Percentiles rank a stretch among this genome's conserved stretches.
Evolutionary conservation across 2,113 vertebrate species (phyloP).

Genomic region (Pleuronectes platessa): DNA sequence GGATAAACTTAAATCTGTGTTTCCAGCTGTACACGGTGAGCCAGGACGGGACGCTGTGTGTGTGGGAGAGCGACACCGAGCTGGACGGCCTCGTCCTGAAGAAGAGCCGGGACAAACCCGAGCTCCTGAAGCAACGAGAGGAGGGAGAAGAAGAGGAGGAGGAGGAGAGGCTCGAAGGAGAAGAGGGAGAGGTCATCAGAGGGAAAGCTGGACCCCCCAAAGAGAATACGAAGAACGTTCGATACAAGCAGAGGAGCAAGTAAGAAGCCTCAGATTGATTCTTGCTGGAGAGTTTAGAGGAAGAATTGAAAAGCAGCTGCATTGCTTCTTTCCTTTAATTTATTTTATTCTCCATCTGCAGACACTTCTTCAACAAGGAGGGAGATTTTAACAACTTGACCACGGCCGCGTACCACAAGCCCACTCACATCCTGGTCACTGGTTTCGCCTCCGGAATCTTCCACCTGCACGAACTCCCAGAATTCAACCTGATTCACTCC

Average conservation of each 20-base stretch:
- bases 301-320: neutral
- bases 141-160: slow-evolving; percentile 66
- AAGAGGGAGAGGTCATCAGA: slow-evolving; percentile 81
- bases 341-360: slow-evolving; percentile 44
- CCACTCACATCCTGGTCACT: slow-evolving; percentile 89
- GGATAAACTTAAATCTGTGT: neutral
- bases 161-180: slow-evolving; percentile 40
- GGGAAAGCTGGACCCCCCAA: slow-evolving; percentile 79
- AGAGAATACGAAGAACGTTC: slow-evolving; percentile 82
- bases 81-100: slow-evolving; percentile 84
- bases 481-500: slow-evolving; percentile 95
- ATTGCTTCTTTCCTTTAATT: neutral
- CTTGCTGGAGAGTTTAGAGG: neutral
- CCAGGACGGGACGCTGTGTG: slow-evolving; percentile 91
- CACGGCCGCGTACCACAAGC: slow-evolving; percentile 89
- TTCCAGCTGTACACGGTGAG: slow-evolving; percentile 92
- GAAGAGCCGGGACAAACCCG: slow-evolving; percentile 64
- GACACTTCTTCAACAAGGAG: slow-evolving; percentile 96
- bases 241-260: slow-evolving; percentile 88
- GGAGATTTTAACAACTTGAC: slow-evolving; percentile 93
- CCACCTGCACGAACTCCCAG: slow-evolving; percentile 95
- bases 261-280: slow-evolving; percentile 69
- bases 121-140: slow-evolving; percentile 38
- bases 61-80: slow-evolving; percentile 94
- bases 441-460: slow-evolving; percentile 94